Evolutionary conservation across 2,797 vertebrate species (phyloP).

Genomic region (Poecilia velifera): DNA sequence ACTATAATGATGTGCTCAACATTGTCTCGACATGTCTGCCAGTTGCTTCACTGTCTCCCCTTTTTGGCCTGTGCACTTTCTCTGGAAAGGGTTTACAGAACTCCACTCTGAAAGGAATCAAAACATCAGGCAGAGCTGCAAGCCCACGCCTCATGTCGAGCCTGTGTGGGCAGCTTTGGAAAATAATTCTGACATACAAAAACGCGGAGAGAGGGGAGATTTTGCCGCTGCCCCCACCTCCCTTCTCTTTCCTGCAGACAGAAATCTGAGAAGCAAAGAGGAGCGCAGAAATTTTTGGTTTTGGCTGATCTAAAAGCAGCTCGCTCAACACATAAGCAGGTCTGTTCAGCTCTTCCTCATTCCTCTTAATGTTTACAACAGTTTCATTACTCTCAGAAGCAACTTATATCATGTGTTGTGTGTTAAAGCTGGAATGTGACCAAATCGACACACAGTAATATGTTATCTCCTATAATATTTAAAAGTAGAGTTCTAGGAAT

Average conservation of each 20-base stretch:
- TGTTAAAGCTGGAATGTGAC: slow-evolving; percentile 47
- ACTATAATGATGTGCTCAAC: slow-evolving; percentile 46
- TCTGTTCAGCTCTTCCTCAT: slow-evolving; percentile 75
- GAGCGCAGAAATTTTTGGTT: slow-evolving; percentile 71
- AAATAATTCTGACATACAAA: slow-evolving; percentile 59
- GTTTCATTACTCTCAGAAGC: slow-evolving; percentile 48
- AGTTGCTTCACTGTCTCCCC: slow-evolving; percentile 56
- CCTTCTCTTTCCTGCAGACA: slow-evolving; percentile 49
- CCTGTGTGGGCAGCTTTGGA: slow-evolving; percentile 66
- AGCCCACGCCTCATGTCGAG: slow-evolving; percentile 61
- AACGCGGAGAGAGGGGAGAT: slow-evolving; percentile 17
- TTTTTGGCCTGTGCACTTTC: slow-evolving; percentile 40
- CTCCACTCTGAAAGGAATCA: slow-evolving; percentile 56
- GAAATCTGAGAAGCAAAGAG: slow-evolving; percentile 75
- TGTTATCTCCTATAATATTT: slow-evolving; percentile 14
- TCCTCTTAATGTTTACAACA: slow-evolving; percentile 59
- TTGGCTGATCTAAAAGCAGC: slow-evolving; percentile 52
- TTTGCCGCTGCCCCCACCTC: slow-evolving; percentile 52
- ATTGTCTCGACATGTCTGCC: slow-evolving; percentile 74
- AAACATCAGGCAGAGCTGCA: slow-evolving; percentile 62
- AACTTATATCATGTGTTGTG: slow-evolving; percentile 16
- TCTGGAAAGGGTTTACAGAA: slow-evolving; percentile 65
- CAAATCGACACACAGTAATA: slow-evolving; percentile 10
- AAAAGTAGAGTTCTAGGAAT: background rate
- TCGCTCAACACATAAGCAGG: slow-evolving; percentile 63